phyloP scores from a whole-genome alignment of 23 tunicate species.

The Aplidium turbinatum region DNA sequence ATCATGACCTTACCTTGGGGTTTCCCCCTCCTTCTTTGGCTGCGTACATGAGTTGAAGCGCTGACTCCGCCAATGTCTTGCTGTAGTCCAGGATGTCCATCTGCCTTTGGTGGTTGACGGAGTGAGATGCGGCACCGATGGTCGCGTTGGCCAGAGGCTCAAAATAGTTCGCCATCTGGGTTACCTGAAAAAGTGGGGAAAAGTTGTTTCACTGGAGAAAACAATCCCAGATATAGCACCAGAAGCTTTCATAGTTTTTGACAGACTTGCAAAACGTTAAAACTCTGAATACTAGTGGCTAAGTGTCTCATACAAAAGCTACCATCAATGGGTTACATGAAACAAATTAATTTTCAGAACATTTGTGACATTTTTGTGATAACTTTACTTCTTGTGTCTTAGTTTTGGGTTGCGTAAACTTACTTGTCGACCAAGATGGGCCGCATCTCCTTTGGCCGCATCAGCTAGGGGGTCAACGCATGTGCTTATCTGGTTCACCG shows the following conservation, averaged over 20 bases:
- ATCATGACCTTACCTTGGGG: slow-evolving; percentile 72
- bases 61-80: slow-evolving; percentile 94
- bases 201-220: no score
- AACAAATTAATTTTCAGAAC: no score
- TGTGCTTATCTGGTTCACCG: slow-evolving; percentile 87
- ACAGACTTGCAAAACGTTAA: no score
- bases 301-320: no score
- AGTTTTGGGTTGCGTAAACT: no score
- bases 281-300: no score
- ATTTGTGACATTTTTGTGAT: no score
- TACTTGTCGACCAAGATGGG: slow-evolving; percentile 88
- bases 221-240: no score
- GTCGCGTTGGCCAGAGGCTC: slow-evolving; percentile 86
- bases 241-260: no score
- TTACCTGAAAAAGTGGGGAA: slow-evolving; percentile 70
- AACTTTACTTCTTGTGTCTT: no score
- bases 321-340: no score
- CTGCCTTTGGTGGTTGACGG: slow-evolving; percentile 83
- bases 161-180: slow-evolving; percentile 89
- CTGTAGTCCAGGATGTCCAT: slow-evolving; percentile 97
- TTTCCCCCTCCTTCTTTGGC: slow-evolving; percentile 99
- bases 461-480: slow-evolving; percentile 80
- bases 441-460: slow-evolving; percentile 94
- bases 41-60: slow-evolving; percentile 87
- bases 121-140: slow-evolving; percentile 90